Base-by-base conservation (phyloP, 1,140 invertebrate genomes). In the Littorina saxatilis region DNA sequence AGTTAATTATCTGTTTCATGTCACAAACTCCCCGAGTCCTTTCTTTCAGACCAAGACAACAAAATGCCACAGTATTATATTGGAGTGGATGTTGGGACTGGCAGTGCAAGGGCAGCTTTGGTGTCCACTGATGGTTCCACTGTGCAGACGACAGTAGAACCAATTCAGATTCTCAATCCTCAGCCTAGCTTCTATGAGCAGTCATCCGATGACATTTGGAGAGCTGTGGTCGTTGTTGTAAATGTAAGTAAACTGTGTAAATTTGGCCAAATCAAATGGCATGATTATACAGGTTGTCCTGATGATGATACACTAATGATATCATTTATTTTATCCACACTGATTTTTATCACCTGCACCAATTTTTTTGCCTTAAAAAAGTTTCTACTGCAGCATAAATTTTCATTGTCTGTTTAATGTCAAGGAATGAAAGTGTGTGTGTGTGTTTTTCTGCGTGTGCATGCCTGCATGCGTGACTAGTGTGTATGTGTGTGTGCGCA, bases 1-100 rank as follows among this genome's bases (percentile, higher is more conserved):
- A n/a, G n/a, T n/a, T n/a, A n/a, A n/a, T n/a, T n/a, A n/a, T n/a
- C n/a, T n/a, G n/a, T n/a, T n/a, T n/a, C n/a, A n/a, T n/a, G n/a
- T n/a, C n/a, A n/a, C n/a, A n/a, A n/a, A n/a, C n/a, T n/a, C n/a
- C n/a, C n/a, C n/a, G n/a, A n/a, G n/a, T n/a, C n/a, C n/a, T n/a
- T n/a, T n/a, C n/a, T n/a, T n/a, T n/a, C n/a, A n/a, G n/a, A n/a
- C n/a, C n/a, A n/a, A n/a, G 43, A 5, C 43, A 47, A 47, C 7
- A 17, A 47, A 66, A 23, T 11, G 0, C 85, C 85, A 82, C 63
- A 50, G 23, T 91, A 90, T 90, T 98, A 96, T 92, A 94, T 99
- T 88, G 97, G 97, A 78, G 96, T 99, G 29, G 98, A 99, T 93
- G 97, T 99, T 32, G 98, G 98, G 37, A 98, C 97, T 11, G 96